Evolutionary conservation across 2,113 vertebrate species (phyloP).

Genomic region (Corydoras sp.): DNA sequence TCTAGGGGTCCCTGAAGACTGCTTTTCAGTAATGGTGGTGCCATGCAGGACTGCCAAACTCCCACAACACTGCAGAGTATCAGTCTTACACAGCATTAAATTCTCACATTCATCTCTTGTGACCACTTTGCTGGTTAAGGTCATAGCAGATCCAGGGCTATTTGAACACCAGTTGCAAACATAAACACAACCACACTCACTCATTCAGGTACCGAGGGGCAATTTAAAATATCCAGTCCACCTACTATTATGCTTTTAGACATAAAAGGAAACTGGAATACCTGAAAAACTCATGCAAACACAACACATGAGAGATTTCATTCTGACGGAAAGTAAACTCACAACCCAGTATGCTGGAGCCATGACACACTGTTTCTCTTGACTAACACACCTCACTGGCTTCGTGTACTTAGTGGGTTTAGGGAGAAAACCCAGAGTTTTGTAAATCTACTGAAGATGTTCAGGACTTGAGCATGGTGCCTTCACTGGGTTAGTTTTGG

Average conservation of each 20-base stretch:
- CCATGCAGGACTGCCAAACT: not conserved
- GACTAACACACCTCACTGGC: not conserved
- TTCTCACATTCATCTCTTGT: not conserved
- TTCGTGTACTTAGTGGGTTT: not conserved
- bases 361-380: not conserved
- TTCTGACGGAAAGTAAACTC: no score
- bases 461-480: not conserved
- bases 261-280: no score
- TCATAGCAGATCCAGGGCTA: no score
- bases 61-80: not conserved
- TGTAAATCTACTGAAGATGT: not conserved
- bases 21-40: conserved; percentile 3
- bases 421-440: not conserved
- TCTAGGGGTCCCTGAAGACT: conserved; percentile 7
- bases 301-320: not conserved
- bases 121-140: no score
- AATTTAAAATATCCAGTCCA: not conserved
- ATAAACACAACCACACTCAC: no score
- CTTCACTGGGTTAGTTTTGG: not conserved
- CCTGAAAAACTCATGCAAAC: not conserved
- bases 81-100: not conserved
- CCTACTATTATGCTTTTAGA: no score
- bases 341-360: not conserved
- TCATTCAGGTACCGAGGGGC: not conserved
- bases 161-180: not conserved